A percentile compares a stretch with the other conserved stretches of the same genome.
phyloP scores from a whole-genome alignment of 2,797 vertebrate genomes.

The Enteromius afrohamiltoni region DNA sequence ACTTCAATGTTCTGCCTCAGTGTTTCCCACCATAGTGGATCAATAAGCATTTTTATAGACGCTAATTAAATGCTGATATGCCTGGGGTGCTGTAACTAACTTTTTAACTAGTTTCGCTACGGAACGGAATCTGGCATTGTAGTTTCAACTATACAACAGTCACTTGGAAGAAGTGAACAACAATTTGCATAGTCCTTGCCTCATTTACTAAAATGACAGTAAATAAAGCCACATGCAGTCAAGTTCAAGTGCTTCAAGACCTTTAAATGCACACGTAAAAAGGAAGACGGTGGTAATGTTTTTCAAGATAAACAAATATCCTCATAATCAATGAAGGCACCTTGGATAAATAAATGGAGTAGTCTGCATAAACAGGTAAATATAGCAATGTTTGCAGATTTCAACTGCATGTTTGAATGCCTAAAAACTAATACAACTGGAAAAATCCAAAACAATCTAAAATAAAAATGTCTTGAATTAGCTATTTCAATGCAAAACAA shows the following conservation, averaged over 20 bases:
- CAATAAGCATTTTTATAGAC: constrained; percentile 55
- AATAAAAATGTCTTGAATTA: too few relatives aligned
- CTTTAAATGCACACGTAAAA: background rate
- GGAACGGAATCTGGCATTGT: constrained; percentile 31
- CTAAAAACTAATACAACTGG: background rate
- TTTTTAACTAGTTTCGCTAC: constrained; percentile 43
- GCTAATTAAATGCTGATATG: constrained; percentile 56
- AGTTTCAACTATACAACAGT: constrained; percentile 23
- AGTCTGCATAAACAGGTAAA: background rate
- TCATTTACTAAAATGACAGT: background rate
- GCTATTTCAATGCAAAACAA: background rate
- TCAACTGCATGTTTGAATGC: background rate
- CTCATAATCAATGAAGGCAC: too few relatives aligned
- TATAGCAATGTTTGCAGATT: background rate
- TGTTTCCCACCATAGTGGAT: constrained; percentile 42
- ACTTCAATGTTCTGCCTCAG: constrained; percentile 51
- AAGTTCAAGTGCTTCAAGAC: background rate
- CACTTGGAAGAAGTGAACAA: constrained; percentile 2
- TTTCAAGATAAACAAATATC: too few relatives aligned
- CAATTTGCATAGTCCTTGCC: background rate
- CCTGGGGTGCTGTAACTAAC: constrained; percentile 36
- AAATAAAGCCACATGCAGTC: background rate
- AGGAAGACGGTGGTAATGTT: background rate
- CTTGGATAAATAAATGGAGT: background rate
- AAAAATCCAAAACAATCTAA: too few relatives aligned